phyloP scores from a whole-genome alignment of 2,113 vertebrate genomes.

The Tangachromis dhanisi region DNA sequence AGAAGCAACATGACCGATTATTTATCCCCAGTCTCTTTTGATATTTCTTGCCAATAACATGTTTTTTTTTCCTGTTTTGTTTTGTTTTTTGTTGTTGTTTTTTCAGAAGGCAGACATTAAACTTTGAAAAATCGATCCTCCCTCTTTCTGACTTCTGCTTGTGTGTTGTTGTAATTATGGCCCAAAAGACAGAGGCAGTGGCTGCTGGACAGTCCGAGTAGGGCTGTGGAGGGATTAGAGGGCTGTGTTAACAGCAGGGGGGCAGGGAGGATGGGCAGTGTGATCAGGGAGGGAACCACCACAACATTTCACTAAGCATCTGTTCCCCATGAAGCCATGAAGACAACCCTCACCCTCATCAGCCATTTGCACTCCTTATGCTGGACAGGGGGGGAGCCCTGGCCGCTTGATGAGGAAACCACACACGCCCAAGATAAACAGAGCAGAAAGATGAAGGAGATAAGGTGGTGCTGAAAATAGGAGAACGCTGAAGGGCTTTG shows the following conservation, averaged over 20 bases:
- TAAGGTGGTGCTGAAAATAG: not conserved
- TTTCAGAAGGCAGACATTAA: not conserved
- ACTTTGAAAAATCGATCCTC: not conserved
- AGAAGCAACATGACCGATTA: not conserved
- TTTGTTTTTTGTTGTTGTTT: not conserved
- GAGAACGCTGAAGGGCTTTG: not conserved
- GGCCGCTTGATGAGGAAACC: slow-evolving; percentile 5
- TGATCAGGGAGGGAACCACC: slow-evolving; percentile 42
- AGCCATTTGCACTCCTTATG: slow-evolving; percentile 44
- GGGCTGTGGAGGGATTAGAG: slow-evolving; percentile 40
- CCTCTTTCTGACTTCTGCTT: not conserved
- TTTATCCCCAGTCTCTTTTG: not conserved
- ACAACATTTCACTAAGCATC: slow-evolving; percentile 64
- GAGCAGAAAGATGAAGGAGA: not conserved
- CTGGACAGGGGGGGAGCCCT: slow-evolving; percentile 21
- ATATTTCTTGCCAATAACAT: not conserved
- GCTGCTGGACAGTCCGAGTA: slow-evolving; percentile 12
- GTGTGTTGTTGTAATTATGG: not conserved
- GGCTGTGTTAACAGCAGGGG: slow-evolving; percentile 41
- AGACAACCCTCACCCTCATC: slow-evolving; percentile 33
- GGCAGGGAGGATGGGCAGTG: slow-evolving; percentile 23
- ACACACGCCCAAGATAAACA: slow-evolving; percentile 38
- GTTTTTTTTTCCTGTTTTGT: not conserved
- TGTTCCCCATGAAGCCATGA: slow-evolving; percentile 64
- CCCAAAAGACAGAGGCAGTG: not conserved